Evolutionary conservation across 2,797 vertebrate species (phyloP).

Genomic region (Trichosurus vulpecula): DNA sequence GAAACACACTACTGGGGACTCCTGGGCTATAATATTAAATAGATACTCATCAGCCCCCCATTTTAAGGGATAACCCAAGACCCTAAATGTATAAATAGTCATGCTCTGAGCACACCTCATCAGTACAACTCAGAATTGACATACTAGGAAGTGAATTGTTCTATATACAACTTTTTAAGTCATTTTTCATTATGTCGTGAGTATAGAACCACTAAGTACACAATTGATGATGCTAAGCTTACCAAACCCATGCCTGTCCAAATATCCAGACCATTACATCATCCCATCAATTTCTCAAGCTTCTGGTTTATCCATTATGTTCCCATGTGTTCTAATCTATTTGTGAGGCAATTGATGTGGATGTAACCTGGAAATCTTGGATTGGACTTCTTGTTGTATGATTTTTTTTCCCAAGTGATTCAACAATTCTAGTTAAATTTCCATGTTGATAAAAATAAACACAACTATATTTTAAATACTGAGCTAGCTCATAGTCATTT

Average conservation of each 20-base stretch:
- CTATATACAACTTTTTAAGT: not conserved
- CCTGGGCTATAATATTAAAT: not conserved
- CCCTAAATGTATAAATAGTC: not conserved
- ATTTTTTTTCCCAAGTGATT: not conserved
- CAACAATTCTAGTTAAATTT: not conserved
- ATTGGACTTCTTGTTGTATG: not conserved
- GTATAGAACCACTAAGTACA: not conserved
- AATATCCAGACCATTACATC: not conserved
- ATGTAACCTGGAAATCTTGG: not conserved
- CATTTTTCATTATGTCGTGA: not conserved
- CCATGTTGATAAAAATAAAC: conserved; percentile 15
- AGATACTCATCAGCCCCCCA: not conserved
- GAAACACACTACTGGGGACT: not conserved
- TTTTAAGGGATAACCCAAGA: not conserved
- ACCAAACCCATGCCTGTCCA: not conserved
- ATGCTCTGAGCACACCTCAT: not conserved
- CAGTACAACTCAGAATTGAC: not conserved
- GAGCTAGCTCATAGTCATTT: not conserved
- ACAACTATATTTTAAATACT: not conserved
- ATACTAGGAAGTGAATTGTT: not conserved
- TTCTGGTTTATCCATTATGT: not conserved
- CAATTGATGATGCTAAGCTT: not conserved
- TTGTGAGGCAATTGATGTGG: not conserved
- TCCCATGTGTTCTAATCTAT: not conserved
- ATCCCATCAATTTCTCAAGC: not conserved